Evolutionary conservation across 2,113 vertebrate species (phyloP).

Genomic region (Circaetus cinerascens): DNA sequence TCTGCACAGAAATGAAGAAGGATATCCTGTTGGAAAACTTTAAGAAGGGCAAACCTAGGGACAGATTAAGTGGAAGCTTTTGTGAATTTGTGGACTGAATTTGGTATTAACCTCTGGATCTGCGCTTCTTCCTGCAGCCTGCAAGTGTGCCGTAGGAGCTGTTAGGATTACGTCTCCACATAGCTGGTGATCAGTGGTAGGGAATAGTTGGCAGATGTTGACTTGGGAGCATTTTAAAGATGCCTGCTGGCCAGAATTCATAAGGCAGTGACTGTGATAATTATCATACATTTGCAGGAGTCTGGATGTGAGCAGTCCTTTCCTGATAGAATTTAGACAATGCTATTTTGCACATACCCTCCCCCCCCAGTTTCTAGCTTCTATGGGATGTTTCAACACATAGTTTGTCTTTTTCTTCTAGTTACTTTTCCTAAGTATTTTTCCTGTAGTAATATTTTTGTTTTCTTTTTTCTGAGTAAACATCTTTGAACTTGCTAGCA

Average conservation of each 20-base stretch:
- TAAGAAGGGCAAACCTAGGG: not conserved
- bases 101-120: not conserved
- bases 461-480: not conserved
- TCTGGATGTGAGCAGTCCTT: not conserved
- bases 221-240: not conserved
- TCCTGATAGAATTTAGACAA: not conserved
- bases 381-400: not conserved
- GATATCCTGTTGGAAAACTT: not conserved
- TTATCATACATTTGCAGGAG: not conserved
- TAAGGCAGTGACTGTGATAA: not conserved
- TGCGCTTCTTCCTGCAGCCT: not conserved
- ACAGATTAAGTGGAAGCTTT: not conserved
- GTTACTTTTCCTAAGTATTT: not conserved
- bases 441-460: not conserved
- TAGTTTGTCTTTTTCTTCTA: not conserved
- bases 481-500: not conserved
- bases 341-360: not conserved
- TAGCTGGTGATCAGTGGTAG: not conserved
- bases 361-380: not conserved
- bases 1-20: not conserved
- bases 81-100: not conserved
- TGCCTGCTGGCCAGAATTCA: not conserved
- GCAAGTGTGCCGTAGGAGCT: not conserved
- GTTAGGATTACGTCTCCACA: fast-evolving
- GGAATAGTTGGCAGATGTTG: not conserved